A percentile compares a stretch with the other conserved stretches of the same genome.
Conservation (phyloP, 2,888 invertebrate species). For the Eubasilissa splendida region DNA sequence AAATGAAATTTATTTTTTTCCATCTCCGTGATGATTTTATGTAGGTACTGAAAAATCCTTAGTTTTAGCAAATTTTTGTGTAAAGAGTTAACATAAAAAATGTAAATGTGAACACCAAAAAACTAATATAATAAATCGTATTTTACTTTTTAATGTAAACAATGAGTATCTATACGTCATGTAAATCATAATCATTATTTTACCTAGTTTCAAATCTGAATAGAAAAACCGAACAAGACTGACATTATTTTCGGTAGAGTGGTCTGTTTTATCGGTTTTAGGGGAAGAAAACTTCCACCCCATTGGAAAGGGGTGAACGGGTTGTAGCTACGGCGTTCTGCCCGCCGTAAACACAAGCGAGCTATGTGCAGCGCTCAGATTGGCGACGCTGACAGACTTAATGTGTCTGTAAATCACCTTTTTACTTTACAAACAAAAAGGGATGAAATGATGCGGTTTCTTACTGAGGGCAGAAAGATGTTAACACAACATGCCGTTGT, state of each 20-base stretch:
- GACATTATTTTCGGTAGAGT: slow-evolving; percentile 47
- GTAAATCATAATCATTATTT: too few species aligned
- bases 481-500: not conserved
- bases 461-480: not conserved
- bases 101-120: too few species aligned
- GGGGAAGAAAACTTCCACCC: slow-evolving; percentile 17
- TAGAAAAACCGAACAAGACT: slow-evolving; percentile 22
- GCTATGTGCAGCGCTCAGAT: slow-evolving; percentile 22
- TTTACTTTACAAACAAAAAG: slow-evolving; percentile 25
- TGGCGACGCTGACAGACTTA: slow-evolving; percentile 29
- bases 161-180: too few species aligned
- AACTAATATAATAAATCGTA: too few species aligned
- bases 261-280: slow-evolving; percentile 47
- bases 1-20: too few species aligned
- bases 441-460: slow-evolving; percentile 21
- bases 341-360: not conserved
- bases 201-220: not conserved
- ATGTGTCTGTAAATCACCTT: slow-evolving; percentile 33
- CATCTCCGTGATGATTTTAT: too few species aligned
- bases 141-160: too few species aligned
- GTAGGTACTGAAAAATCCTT: too few species aligned
- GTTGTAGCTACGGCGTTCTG: slow-evolving; percentile 16
- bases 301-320: slow-evolving; percentile 39
- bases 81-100: too few species aligned
- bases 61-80: too few species aligned